Percentiles rank a stretch among this genome's conserved stretches.
These are phyloP conservation scores for Oreochromis spilurus DNA, from an alignment of 2,113 vertebrate genomes.

Conservation along the genomic window DNA sequence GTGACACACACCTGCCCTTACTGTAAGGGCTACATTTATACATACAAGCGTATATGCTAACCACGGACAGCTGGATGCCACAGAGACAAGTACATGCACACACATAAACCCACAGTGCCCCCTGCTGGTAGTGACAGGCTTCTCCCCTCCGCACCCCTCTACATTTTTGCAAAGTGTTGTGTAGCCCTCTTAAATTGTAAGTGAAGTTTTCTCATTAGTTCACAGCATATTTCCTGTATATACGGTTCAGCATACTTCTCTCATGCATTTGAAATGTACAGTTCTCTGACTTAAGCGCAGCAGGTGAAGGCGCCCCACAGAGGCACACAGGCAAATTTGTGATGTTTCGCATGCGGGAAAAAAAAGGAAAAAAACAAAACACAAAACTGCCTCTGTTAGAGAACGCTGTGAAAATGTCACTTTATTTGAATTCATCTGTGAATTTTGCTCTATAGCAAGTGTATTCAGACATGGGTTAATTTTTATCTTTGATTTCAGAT, in stretches of 20 bases:
- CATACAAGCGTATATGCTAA: conserved; percentile 98
- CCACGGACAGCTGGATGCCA: conserved; percentile 44
- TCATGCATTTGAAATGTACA: conserved; percentile 34
- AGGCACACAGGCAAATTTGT: background rate
- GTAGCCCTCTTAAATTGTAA: conserved; percentile 40
- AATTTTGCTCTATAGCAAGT: conserved; percentile 20
- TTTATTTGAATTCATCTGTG: conserved; percentile 42
- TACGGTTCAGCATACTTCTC: conserved; percentile 28
- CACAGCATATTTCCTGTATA: conserved; percentile 49
- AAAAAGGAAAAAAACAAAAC: background rate
- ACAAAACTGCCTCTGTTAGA: background rate
- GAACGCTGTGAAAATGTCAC: conserved; percentile 58
- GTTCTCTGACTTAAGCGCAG: background rate
- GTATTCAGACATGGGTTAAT: conserved; percentile 14
- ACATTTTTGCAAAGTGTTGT: conserved; percentile 54
- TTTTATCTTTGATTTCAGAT: conserved; percentile 13
- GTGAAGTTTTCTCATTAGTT: conserved; percentile 42
- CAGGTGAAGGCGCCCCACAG: background rate
- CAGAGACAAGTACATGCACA: conserved; percentile 46
- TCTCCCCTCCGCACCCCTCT: background rate
- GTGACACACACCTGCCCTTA: conserved; percentile 96
- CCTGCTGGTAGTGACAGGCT: conserved; percentile 45
- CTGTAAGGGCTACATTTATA: conserved; percentile 98
- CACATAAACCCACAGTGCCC: conserved; percentile 31
- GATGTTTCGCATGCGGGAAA: conserved; percentile 1